These are phyloP conservation scores for Nylanderia fulva DNA, from an alignment of 1,140 invertebrate species.

Conservation along the genomic window DNA sequence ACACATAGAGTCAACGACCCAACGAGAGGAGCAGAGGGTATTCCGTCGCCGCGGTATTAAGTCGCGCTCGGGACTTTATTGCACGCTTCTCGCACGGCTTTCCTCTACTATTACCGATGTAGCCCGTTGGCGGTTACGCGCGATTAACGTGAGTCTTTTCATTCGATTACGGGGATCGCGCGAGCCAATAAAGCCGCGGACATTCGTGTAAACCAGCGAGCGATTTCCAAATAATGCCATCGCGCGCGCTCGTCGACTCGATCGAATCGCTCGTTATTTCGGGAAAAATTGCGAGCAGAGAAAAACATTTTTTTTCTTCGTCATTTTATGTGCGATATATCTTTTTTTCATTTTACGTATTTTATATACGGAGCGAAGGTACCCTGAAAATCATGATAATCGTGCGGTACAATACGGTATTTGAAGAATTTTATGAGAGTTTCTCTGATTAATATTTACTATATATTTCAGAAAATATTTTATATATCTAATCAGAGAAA, in stretches of 20 bases:
- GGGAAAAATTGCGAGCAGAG: background rate
- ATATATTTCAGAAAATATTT: no score
- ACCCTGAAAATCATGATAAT: no score
- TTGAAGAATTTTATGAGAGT: no score
- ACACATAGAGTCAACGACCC: constrained; percentile 83
- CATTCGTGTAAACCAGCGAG: constrained; percentile 20
- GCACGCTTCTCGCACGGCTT: constrained; percentile 45
- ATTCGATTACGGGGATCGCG: constrained; percentile 48
- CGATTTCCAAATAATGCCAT: background rate
- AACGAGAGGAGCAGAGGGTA: constrained; percentile 76
- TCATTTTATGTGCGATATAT: no score
- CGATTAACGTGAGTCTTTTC: constrained; percentile 64
- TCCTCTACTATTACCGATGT: constrained; percentile 47
- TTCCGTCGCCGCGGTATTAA: constrained; percentile 72
- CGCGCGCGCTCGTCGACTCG: background rate
- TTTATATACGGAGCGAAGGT: no score
- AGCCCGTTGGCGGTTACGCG: constrained; percentile 52
- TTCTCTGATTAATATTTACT: no score
- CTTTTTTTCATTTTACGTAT: no score
- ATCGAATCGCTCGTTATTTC: background rate
- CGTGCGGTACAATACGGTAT: no score
- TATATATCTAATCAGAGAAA: no score
- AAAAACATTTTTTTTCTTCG: no score
- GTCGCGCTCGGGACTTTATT: constrained; percentile 73
- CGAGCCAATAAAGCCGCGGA: constrained; percentile 25